These are phyloP conservation scores for Parelbella ahira DNA, from an alignment of 2,888 invertebrate genomes.

Conservation along the genomic window DNA sequence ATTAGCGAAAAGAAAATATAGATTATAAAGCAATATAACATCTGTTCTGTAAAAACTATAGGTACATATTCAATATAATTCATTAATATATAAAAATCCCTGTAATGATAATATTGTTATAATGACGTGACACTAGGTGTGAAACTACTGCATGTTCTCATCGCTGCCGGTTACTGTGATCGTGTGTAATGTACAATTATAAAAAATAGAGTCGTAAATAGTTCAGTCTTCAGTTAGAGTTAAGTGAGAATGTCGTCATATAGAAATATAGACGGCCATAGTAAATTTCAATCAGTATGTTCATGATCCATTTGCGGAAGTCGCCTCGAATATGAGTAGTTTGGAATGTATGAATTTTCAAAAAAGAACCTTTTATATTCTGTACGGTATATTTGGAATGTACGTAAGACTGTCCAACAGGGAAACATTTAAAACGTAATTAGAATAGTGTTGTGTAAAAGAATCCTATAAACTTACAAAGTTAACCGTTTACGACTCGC, in stretches of 20 bases:
- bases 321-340: constrained; percentile 27
- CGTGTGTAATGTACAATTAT: constrained; percentile 67
- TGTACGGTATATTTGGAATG: constrained; percentile 40
- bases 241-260: constrained; percentile 40
- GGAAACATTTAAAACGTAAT: constrained; percentile 45
- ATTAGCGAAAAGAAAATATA: constrained; percentile 44
- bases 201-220: constrained; percentile 78
- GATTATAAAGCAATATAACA: constrained; percentile 62
- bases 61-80: constrained; percentile 71
- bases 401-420: constrained; percentile 38
- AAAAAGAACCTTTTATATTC: constrained; percentile 28
- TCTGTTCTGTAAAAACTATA: constrained; percentile 64
- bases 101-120: constrained; percentile 79
- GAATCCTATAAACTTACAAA: constrained; percentile 53
- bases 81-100: constrained; percentile 79
- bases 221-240: constrained; percentile 76
- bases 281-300: constrained; percentile 37
- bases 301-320: constrained; percentile 32
- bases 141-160: constrained; percentile 38
- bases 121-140: constrained; percentile 64
- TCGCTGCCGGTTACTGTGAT: constrained; percentile 48
- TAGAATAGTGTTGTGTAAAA: constrained; percentile 51
- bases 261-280: constrained; percentile 45
- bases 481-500: constrained; percentile 39
- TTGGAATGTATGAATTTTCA: constrained; percentile 23